These are phyloP conservation scores for Watsonalla cultraria DNA, from an alignment of 2,888 invertebrate genomes.

Conservation along the genomic window DNA sequence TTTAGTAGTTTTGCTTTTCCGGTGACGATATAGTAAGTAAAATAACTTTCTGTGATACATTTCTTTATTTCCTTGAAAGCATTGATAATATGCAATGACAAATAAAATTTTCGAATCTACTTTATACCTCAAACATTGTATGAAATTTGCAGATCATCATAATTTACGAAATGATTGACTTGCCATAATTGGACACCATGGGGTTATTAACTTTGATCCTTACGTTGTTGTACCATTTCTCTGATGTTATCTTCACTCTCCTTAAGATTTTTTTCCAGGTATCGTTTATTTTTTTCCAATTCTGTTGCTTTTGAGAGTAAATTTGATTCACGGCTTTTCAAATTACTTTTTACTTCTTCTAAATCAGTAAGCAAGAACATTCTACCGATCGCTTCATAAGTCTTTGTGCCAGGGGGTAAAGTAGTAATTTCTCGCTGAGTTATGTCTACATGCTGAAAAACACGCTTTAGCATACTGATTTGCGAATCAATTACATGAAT, in stretches of 20 bases:
- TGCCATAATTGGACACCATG: background rate
- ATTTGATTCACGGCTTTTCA: slow-evolving; percentile 77
- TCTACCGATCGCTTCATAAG: slow-evolving; percentile 89
- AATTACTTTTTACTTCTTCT: slow-evolving; percentile 79
- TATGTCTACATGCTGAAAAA: slow-evolving; percentile 83
- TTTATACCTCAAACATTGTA: too few relatives aligned
- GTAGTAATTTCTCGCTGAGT: slow-evolving; percentile 82
- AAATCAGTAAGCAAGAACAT: slow-evolving; percentile 88
- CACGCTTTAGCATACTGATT: slow-evolving; percentile 83
- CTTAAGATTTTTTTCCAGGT: slow-evolving; percentile 88
- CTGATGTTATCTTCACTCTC: slow-evolving; percentile 91
- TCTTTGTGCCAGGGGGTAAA: slow-evolving; percentile 82
- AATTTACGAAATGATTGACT: too few relatives aligned
- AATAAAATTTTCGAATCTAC: too few relatives aligned
- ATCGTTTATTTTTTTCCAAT: slow-evolving; percentile 86
- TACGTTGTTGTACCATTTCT: slow-evolving; percentile 87
- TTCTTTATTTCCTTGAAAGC: too few relatives aligned
- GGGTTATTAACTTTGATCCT: slow-evolving; percentile 58
- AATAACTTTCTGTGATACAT: too few relatives aligned
- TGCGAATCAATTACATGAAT: slow-evolving; percentile 88
- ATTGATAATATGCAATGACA: too few relatives aligned
- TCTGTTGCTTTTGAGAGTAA: slow-evolving; percentile 84
- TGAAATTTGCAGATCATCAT: background rate
- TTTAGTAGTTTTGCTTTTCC: too few relatives aligned
- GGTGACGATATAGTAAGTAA: too few relatives aligned